These are phyloP conservation scores for Melanostoma mellinum DNA, from an alignment of 2,888 invertebrate genomes.

Conservation along the genomic window DNA sequence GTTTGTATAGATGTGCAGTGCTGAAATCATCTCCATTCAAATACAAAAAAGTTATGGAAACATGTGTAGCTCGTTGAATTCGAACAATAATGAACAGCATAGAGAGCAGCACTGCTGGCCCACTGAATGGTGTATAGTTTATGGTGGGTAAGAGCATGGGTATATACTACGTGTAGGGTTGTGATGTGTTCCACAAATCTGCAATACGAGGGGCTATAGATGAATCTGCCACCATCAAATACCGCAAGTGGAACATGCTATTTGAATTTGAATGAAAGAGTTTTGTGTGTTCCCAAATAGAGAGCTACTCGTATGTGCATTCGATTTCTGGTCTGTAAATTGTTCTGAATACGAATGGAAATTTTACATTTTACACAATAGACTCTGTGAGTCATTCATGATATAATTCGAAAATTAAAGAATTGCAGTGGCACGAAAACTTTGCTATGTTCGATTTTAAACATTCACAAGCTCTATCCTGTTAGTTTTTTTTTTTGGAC, in stretches of 20 bases:
- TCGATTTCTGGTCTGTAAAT: constrained; percentile 51
- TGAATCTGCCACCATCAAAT: constrained; percentile 15
- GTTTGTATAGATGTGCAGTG: neutral
- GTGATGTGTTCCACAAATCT: too few species aligned
- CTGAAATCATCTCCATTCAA: constrained; percentile 28
- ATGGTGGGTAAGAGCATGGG: neutral
- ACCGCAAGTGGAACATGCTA: constrained; percentile 22
- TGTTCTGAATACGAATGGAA: constrained; percentile 49
- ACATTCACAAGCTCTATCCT: too few species aligned
- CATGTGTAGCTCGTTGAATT: constrained; percentile 62
- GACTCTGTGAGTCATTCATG: constrained; percentile 1
- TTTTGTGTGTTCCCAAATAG: constrained; percentile 22
- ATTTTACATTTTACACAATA: constrained; percentile 16
- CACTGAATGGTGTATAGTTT: constrained; percentile 33
- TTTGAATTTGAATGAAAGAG: constrained; percentile 51
- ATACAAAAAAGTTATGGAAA: constrained; percentile 51
- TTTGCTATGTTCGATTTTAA: too few species aligned
- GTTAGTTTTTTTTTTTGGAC: too few species aligned
- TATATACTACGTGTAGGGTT: too few species aligned
- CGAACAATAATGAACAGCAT: constrained; percentile 62
- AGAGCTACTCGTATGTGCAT: constrained; percentile 13
- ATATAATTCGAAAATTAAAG: neutral
- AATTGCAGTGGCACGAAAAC: too few species aligned
- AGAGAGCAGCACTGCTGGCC: constrained; percentile 5
- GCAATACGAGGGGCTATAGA: neutral